These are phyloP conservation scores for Tauraco hartlaubi DNA, from an alignment of 2,797 vertebrate species.

Conservation along the genomic window DNA sequence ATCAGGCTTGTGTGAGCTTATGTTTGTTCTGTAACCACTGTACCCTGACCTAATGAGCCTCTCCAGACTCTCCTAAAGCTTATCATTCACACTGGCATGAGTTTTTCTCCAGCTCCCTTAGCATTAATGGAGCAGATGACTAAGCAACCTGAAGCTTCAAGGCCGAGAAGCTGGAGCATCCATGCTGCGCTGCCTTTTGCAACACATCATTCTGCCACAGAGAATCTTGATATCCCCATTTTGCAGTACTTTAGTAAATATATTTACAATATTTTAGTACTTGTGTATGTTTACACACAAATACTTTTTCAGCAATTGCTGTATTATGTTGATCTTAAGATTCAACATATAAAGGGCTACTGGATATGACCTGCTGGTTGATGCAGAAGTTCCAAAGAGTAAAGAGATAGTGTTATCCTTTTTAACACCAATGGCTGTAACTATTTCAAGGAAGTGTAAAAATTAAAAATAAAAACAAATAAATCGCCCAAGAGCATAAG, in stretches of 20 bases:
- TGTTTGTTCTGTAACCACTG: background rate
- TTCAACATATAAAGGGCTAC: background rate
- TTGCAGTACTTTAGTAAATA: background rate
- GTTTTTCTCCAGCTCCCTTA: background rate
- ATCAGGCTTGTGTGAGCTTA: background rate
- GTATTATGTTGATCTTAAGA: background rate
- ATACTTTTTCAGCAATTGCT: background rate
- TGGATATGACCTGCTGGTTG: background rate
- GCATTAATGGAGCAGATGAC: background rate
- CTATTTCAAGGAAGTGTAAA: background rate
- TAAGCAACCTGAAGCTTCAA: background rate
- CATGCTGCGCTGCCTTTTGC: background rate
- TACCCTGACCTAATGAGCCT: background rate
- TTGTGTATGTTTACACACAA: background rate
- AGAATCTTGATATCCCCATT: background rate
- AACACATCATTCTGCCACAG: fast-evolving
- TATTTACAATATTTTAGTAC: background rate
- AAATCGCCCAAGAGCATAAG: background rate
- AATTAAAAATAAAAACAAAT: background rate
- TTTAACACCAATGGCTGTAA: background rate
- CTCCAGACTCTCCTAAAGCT: background rate
- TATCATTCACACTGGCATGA: background rate
- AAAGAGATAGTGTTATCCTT: background rate
- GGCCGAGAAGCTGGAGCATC: background rate
- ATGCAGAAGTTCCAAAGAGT: background rate